Evolutionary conservation across 2,113 vertebrate species (phyloP), one percentile per base, ranked within the genome.

Genomic region (Trinectes maculatus): DNA sequence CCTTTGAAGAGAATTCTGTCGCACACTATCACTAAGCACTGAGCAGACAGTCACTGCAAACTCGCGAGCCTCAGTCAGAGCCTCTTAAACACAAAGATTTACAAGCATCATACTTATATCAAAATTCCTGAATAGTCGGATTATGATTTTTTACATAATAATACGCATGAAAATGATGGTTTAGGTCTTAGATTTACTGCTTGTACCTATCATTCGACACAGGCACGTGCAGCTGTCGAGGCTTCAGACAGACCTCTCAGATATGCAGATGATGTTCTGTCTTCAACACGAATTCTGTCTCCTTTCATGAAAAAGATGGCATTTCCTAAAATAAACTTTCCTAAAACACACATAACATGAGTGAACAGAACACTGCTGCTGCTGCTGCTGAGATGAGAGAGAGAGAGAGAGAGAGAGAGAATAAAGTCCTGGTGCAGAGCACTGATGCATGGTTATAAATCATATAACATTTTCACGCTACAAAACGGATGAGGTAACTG

Each of bases 381-480:
- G 64, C 24, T 39, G 46, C 57, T 43, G 25, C 21, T 29, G 29
- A 62, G 37, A 39, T 36, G 43, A 49, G 31, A 51, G 57, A 43
- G 44, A 60, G 21, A 54, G 11, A 46, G 43, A 62, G 21, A 42
- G 31, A 54, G 7, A 31, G 33, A 24, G 18, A 10, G 33, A 1
- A 26, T 43, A 21, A 25, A 62, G 42, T 63, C 22, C 25, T 54
- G 58, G 19, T 0, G 4, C 52, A 31, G 29, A 52, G 40, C 26
- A 42, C 31, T 64, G 49, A 70, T 31, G 42, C 59, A 39, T 55
- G 37, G 34, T 29, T 13, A 71, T 54, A 70, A 84, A 70, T 80
- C 68, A 43, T 43, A 31, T 51, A 56, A 59, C 60, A 5, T 37
- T 65, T 37, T 56, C 48, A 72, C 52, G 54, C 51, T 48, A 36